Conservation (phyloP, 2,888 invertebrate genomes). For the Cenopis cana region DNA sequence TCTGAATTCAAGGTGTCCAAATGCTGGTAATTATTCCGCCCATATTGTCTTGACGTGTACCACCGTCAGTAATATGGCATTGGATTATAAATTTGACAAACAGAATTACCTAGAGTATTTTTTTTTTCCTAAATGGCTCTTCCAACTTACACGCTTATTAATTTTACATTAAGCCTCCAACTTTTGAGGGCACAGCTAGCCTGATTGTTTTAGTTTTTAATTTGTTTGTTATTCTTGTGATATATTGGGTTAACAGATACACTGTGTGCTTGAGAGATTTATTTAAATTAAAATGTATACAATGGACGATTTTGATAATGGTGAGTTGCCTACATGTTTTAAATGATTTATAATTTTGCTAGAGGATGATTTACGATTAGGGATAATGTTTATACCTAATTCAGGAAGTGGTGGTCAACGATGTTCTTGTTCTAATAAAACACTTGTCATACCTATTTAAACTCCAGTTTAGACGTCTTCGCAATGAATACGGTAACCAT, state of each 20-base stretch:
- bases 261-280: neutral
- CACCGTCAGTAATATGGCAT: neutral
- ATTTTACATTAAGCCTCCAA: neutral
- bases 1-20: too few relatives aligned
- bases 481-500: constrained; percentile 63
- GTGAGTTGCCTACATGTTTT: constrained; percentile 5
- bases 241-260: neutral
- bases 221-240: neutral
- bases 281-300: neutral
- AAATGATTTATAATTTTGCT: neutral
- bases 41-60: neutral
- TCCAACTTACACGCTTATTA: neutral
- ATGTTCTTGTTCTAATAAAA: constrained; percentile 29
- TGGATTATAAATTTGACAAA: neutral
- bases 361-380: neutral
- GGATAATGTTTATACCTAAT: neutral
- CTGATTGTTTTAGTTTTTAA: neutral
- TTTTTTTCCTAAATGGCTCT: neutral
- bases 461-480: constrained; percentile 50
- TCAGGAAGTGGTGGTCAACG: neutral
- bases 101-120: neutral
- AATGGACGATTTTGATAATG: neutral
- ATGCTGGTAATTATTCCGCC: constrained; percentile 1
- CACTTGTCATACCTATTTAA: constrained; percentile 33
- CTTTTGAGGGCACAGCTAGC: neutral